A percentile compares a stretch with the other conserved stretches of the same genome.
Conservation (phyloP, 2,888 invertebrate species). For the Epinotia ramella region DNA sequence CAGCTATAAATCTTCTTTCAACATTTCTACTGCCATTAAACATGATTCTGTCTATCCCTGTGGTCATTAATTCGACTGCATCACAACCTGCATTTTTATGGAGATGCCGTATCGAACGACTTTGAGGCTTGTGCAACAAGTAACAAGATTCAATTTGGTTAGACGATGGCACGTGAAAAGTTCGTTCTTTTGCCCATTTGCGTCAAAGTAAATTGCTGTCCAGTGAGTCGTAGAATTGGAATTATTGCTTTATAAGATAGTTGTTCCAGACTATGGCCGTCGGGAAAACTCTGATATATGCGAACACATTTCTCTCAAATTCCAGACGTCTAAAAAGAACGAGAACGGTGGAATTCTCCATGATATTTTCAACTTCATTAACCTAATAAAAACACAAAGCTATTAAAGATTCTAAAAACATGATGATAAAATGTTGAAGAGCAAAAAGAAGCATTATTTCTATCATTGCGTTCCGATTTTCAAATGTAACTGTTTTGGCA, state of each 20-base stretch:
- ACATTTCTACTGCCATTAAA: constrained; percentile 23
- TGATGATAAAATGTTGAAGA: background rate
- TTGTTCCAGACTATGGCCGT: constrained; percentile 2
- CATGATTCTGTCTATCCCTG: constrained; percentile 27
- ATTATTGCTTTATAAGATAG: constrained; percentile 25
- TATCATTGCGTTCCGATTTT: too few relatives aligned
- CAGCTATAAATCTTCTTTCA: constrained; percentile 28
- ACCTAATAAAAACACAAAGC: background rate
- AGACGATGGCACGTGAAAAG: background rate
- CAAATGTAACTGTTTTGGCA: too few relatives aligned
- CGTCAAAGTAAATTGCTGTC: constrained; percentile 37
- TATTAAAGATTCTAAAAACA: constrained; percentile 4
- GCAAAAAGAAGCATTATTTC: too few relatives aligned
- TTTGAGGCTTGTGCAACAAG: constrained; percentile 13
- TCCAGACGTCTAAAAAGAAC: background rate
- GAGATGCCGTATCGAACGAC: background rate
- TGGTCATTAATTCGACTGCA: constrained; percentile 34
- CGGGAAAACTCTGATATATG: background rate
- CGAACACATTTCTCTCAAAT: background rate
- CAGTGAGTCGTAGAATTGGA: constrained; percentile 16
- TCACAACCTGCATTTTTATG: constrained; percentile 37
- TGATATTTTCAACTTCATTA: too few relatives aligned
- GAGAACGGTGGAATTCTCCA: background rate
- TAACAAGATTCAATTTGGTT: background rate
- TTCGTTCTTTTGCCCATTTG: constrained; percentile 32